Base-by-base conservation (phyloP, 1,140 invertebrate genomes). In the Neocloeon triangulifer region DNA sequence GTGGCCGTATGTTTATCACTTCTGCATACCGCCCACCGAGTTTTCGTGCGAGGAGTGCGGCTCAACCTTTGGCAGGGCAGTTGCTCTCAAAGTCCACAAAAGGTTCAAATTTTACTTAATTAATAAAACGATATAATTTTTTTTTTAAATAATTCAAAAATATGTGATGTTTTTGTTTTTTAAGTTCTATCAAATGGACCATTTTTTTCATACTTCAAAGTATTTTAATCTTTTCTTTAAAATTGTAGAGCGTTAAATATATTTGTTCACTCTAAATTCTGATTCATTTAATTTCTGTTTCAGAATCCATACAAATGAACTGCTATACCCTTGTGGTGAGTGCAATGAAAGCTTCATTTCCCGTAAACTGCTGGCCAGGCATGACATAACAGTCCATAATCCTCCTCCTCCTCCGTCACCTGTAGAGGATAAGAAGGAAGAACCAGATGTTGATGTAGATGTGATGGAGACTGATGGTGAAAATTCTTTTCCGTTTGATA, bases 1-100 rank as follows among this genome's bases (percentile, higher is more conserved):
- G 41, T 85, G 80, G 80, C 76, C 75, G 1, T 77, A 84, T 50
- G 72, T 82, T 7, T 86, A 84, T 55, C 80, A 86, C 45, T 85
- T 84, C 46, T 86, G 80, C 46, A 65, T 73, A 36, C 79, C 79
- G 13, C 74, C 79, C 4, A 55, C 60, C 10, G 54, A 62, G 17
- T 84, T 82, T 50, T 53, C 58, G 2, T 85, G 80, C 53, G 78
- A 82, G 37, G 72, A 79, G 41, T 86, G 80, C 48, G 67, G 63
- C 43, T 55, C 65, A 6, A 65, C 58, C 32, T 82, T 84, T 45
- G 60, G 67, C 2, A 66, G 58, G 44, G 73, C 79, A 5, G 72
- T 78, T n/a, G 69, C 65, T 13, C 52, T 84, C 18, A 77, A 73
- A 49, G 78, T 86, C 14, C 80, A 85, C 45, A 75, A 76, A 52